Conservation (phyloP, 2,797 vertebrate genomes). For the Hypotaenidia philippensis region DNA sequence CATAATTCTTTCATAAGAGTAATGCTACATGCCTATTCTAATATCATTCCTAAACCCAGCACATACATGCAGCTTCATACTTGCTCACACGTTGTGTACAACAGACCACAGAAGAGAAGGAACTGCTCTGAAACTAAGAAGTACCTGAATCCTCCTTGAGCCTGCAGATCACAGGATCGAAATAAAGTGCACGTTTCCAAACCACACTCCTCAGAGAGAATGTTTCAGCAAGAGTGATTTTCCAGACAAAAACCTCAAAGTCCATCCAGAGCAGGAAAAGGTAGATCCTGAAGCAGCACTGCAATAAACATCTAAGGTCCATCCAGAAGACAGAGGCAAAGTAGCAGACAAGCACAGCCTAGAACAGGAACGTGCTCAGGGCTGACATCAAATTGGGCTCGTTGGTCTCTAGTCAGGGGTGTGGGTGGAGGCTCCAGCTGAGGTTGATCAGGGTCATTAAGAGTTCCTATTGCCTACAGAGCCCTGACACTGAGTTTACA, state of each 20-base stretch:
- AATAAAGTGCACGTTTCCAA: neutral
- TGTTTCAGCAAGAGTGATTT: neutral
- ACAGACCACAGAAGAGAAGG: neutral
- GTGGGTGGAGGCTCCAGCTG: neutral
- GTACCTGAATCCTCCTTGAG: neutral
- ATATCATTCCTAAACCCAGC: neutral
- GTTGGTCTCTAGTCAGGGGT: neutral
- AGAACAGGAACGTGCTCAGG: rapidly evolving
- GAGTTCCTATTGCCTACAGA: neutral
- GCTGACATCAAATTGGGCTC: neutral
- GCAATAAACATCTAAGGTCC: neutral
- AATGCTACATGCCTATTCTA: neutral
- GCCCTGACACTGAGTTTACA: neutral
- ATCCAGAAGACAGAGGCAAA: neutral
- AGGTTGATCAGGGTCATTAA: neutral
- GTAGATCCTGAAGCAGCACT: neutral
- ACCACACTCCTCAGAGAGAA: neutral
- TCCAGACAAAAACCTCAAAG: neutral
- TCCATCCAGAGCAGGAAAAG: neutral
- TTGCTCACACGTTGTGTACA: neutral
- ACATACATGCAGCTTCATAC: neutral
- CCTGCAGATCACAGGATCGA: neutral
- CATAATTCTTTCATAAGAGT: neutral
- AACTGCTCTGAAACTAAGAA: neutral
- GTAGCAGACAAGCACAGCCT: rapidly evolving